A percentile compares a stretch with the other conserved stretches of the same genome.
Conservation (phyloP, 2,797 vertebrate species). For the Podarcis siculus region DNA sequence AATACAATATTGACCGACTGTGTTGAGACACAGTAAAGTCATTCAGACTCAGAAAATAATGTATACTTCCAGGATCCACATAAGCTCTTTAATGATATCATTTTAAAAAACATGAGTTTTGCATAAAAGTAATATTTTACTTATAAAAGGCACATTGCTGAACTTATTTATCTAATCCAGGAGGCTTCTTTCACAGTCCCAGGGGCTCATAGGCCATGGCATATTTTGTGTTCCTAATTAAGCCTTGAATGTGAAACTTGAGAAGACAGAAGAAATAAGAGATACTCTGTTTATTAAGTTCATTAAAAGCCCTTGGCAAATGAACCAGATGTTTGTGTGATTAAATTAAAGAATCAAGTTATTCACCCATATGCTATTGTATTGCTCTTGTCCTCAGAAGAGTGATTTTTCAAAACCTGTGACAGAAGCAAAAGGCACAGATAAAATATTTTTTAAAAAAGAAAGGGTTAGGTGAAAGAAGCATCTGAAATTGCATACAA, state of each 20-base stretch:
- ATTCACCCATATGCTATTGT: conserved; percentile 30
- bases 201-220: not conserved
- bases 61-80: not conserved
- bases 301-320: conserved; percentile 34
- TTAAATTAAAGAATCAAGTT: conserved; percentile 36
- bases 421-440: conserved; percentile 7
- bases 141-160: not conserved
- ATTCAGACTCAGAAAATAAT: not conserved
- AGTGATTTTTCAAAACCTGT: not conserved
- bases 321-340: not conserved
- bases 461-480: not conserved
- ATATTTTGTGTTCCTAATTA: conserved; percentile 44
- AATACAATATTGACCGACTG: too few species aligned
- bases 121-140: not conserved
- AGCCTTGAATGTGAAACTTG: conserved; percentile 18
- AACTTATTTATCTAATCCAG: conserved; percentile 1
- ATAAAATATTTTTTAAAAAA: not conserved
- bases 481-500: not conserved
- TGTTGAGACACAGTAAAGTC: too few species aligned
- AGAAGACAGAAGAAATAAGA: conserved; percentile 9
- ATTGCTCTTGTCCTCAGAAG: conserved; percentile 12
- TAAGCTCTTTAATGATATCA: not conserved
- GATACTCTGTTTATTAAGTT: conserved; percentile 28
- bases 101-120: not conserved
- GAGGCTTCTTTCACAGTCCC: not conserved